Conservation (phyloP, 2,797 vertebrate genomes). For the Lutjanus argentimaculatus region DNA sequence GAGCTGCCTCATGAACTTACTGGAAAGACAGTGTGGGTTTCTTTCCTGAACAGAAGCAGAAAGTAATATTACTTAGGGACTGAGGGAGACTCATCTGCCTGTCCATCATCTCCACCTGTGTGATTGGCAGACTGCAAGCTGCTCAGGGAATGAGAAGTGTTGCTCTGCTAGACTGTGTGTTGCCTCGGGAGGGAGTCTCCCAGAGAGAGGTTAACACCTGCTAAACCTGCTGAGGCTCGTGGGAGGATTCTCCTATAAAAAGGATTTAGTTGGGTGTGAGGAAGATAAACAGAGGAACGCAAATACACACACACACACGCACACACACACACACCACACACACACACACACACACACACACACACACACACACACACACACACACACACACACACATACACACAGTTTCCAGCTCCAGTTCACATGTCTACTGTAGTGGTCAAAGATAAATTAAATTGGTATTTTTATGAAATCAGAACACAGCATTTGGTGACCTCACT, state of each 20-base stretch:
- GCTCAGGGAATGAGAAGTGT: constrained; percentile 67
- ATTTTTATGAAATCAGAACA: constrained; percentile 10
- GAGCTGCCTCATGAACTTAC: not conserved
- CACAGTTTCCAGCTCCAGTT: not conserved
- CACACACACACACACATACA: not conserved
- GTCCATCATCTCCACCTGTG: constrained; percentile 57
- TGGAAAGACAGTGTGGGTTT: not conserved
- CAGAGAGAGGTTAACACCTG: constrained; percentile 76
- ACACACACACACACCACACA: not conserved
- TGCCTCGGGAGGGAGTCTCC: constrained; percentile 64
- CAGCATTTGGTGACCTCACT: not conserved
- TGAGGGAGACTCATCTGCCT: constrained; percentile 43
- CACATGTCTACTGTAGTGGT: not conserved
- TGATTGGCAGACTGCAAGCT: constrained; percentile 72
- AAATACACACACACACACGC: not conserved
- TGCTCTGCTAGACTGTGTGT: constrained; percentile 62
- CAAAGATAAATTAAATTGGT: constrained; percentile 11
- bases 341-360: not conserved
- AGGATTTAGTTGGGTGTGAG: constrained; percentile 38
- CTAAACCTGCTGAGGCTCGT: constrained; percentile 67
- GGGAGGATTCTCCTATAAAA: constrained; percentile 62
- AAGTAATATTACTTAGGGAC: constrained; percentile 47
- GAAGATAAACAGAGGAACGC: constrained; percentile 37
- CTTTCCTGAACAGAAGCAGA: constrained; percentile 25
- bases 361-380: not conserved